phyloP scores from a whole-genome alignment of 2,888 invertebrate species.

The Hedychridium roseum region DNA sequence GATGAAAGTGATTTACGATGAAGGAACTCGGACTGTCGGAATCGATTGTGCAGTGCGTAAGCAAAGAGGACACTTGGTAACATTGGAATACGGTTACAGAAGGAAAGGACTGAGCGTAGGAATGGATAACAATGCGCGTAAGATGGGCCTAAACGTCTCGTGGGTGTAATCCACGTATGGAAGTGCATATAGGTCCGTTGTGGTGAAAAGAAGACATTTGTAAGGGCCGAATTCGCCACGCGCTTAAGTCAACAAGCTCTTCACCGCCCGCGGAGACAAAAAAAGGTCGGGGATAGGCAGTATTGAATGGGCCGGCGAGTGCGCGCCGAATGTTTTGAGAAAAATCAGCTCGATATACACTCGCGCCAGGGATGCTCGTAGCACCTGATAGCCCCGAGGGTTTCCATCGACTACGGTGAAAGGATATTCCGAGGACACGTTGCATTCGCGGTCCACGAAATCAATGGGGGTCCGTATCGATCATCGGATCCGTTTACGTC shows the following conservation, averaged over 20 bases:
- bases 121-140: not conserved
- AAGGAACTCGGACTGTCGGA: no score
- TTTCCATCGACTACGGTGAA: slow-evolving; percentile 38
- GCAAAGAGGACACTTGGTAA: no score
- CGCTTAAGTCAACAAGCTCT: slow-evolving; percentile 61
- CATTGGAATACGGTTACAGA: no score
- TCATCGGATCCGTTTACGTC: slow-evolving; percentile 31
- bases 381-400: slow-evolving; percentile 58
- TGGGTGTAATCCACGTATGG: slow-evolving; percentile 8
- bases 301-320: slow-evolving; percentile 36
- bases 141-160: slow-evolving; percentile 1
- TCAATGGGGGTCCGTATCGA: slow-evolving; percentile 57
- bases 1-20: no score
- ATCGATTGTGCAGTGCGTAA: no score
- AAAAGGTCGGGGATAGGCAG: slow-evolving; percentile 15
- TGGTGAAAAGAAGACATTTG: slow-evolving; percentile 39
- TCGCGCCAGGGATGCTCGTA: slow-evolving; percentile 32
- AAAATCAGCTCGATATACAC: slow-evolving; percentile 43
- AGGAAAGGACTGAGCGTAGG: no score
- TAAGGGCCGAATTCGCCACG: slow-evolving; percentile 58
- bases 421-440: slow-evolving; percentile 33
- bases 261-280: slow-evolving; percentile 20
- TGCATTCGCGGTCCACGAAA: slow-evolving; percentile 48
- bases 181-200: slow-evolving; percentile 5
- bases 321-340: slow-evolving; percentile 43